Percentiles rank a stretch among this genome's conserved stretches.
Evolutionary conservation across 2,888 invertebrate genomes (phyloP).

Genomic region (Epirrita christyi): DNA sequence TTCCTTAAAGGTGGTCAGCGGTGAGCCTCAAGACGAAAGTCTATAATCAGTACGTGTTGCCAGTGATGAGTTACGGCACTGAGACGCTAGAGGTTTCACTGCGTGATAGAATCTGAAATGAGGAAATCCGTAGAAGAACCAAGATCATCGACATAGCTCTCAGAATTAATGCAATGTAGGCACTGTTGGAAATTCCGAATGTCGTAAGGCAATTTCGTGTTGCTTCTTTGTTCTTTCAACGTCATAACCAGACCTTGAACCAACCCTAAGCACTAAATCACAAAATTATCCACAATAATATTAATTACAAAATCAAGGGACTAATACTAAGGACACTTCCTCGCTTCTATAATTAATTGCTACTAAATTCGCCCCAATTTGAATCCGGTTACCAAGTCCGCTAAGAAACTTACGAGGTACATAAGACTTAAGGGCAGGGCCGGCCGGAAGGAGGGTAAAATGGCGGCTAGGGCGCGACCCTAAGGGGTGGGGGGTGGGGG

Average conservation of each 20-base stretch:
- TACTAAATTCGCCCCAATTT: slow-evolving; percentile 85
- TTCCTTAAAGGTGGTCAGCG: no score
- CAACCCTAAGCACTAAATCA: slow-evolving; percentile 59
- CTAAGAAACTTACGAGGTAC: slow-evolving; percentile 84
- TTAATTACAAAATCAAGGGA: slow-evolving; percentile 75
- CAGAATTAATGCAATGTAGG: no score
- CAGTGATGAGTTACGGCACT: no score
- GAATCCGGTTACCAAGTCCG: slow-evolving; percentile 84
- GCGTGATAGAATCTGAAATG: no score
- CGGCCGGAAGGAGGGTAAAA: slow-evolving; percentile 82
- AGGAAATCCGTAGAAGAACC: no score
- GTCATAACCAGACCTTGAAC: slow-evolving; percentile 27
- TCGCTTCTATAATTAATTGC: slow-evolving; percentile 82
- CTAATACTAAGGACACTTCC: slow-evolving; percentile 75
- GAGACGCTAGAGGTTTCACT: no score
- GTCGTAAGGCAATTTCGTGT: background rate
- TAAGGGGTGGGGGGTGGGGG: slow-evolving; percentile 60
- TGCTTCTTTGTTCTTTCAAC: slow-evolving; percentile 5
- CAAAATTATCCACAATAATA: slow-evolving; percentile 68
- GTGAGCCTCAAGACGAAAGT: no score
- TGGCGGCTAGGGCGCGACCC: slow-evolving; percentile 81
- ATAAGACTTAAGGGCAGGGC: slow-evolving; percentile 84
- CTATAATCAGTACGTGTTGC: no score
- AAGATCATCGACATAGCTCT: no score
- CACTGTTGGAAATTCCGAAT: no score